Conservation (phyloP, 1,140 invertebrate genomes). For the Vanessa atalanta region DNA sequence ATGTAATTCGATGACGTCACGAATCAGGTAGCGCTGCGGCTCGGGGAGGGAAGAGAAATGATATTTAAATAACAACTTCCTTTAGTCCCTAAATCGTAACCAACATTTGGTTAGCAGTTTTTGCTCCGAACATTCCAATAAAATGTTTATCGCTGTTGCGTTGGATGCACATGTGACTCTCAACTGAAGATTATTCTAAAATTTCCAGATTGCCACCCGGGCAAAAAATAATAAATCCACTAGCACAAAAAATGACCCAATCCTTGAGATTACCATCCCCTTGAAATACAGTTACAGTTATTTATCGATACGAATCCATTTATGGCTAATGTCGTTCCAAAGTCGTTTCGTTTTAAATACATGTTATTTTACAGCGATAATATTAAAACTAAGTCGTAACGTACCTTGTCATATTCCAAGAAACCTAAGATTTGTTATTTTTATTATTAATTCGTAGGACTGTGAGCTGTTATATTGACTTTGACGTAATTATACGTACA, state of each 20-base stretch:
- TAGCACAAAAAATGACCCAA: slow-evolving; percentile 70
- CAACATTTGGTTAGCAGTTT: slow-evolving; percentile 74
- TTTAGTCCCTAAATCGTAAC: slow-evolving; percentile 62
- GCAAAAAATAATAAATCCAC: slow-evolving; percentile 72
- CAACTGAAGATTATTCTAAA: slow-evolving; percentile 73
- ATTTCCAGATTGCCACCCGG: slow-evolving; percentile 78
- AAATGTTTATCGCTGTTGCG: slow-evolving; percentile 74
- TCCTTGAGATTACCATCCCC: slow-evolving; percentile 60
- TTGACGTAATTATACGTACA: not conserved
- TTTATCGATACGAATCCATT: slow-evolving; percentile 18
- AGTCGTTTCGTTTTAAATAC: slow-evolving; percentile 14
- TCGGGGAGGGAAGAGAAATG: slow-evolving; percentile 2
- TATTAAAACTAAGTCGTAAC: too few relatives aligned
- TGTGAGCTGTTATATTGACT: not conserved
- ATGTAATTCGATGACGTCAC: not conserved
- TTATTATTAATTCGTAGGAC: not conserved
- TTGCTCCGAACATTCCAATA: slow-evolving; percentile 74
- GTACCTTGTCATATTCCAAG: not conserved
- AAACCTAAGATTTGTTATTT: not conserved
- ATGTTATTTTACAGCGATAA: not conserved
- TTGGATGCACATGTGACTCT: slow-evolving; percentile 59
- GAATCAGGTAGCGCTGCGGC: slow-evolving; percentile 8
- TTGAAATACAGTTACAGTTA: slow-evolving; percentile 36
- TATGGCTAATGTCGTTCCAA: not conserved
- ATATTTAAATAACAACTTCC: slow-evolving; percentile 65